Conservation (phyloP, 2,113 vertebrate species). For the Anser cygnoides region DNA sequence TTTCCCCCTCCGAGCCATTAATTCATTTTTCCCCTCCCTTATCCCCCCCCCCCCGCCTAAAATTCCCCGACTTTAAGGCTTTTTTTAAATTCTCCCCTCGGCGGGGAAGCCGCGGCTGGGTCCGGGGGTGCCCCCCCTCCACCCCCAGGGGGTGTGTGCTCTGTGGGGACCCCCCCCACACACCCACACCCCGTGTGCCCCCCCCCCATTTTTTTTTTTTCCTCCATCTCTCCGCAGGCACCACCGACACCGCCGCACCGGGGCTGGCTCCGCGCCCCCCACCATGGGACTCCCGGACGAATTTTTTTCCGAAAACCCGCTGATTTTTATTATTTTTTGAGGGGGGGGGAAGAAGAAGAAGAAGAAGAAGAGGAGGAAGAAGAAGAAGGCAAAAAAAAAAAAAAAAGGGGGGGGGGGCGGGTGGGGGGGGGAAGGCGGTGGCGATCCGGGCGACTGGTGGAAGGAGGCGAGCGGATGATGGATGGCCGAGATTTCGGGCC, state of each 20-base stretch:
- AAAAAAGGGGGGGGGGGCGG: not conserved
- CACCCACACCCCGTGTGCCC: no score
- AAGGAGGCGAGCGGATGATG: constrained; percentile 84
- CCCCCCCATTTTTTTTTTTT: no score
- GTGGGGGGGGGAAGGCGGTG: constrained; percentile 45
- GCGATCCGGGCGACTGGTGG: constrained; percentile 35
- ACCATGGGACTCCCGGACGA: constrained; percentile 16
- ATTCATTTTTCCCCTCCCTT: no score
- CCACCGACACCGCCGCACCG: not conserved
- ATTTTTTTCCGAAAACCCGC: constrained; percentile 59
- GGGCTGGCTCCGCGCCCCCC: constrained; percentile 25
- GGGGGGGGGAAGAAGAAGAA: not conserved
- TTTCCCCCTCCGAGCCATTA: no score
- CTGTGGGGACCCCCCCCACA: no score
- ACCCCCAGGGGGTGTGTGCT: no score
- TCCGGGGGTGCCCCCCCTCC: no score
- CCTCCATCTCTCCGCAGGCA: not conserved
- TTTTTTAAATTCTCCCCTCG: no score
- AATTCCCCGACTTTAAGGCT: no score
- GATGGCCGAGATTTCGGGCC: constrained; percentile 97
- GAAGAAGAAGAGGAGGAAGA: not conserved
- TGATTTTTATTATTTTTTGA: not conserved
- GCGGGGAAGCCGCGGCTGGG: no score
- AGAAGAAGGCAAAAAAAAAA: not conserved
- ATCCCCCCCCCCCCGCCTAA: no score